Evolutionary conservation across 2,113 vertebrate species (phyloP).

Genomic region (Ophiodon elongatus): DNA sequence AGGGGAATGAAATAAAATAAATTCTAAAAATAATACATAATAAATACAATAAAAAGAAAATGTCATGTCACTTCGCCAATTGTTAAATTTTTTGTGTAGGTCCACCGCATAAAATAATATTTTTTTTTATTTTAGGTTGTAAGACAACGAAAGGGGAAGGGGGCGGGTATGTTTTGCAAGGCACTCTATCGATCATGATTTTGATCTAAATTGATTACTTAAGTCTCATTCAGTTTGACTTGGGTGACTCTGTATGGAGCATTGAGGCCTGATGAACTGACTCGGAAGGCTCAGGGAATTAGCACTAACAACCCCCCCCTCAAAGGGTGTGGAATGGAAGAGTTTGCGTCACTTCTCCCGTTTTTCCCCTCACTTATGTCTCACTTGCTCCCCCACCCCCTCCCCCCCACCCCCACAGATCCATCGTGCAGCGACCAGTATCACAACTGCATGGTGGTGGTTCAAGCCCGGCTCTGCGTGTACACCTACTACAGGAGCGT

Average conservation of each 20-base stretch:
- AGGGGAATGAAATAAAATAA: no score
- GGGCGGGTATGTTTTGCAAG: no score
- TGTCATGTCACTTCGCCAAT: no score
- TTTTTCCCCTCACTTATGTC: not conserved
- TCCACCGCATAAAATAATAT: no score
- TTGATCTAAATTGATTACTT: not conserved
- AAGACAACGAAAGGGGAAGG: no score
- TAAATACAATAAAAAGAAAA: no score
- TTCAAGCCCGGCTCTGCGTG: constrained; percentile 88
- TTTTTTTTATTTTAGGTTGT: no score
- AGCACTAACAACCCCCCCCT: not conserved
- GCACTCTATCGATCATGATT: not conserved
- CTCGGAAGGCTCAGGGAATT: not conserved
- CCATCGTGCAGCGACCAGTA: constrained; percentile 85
- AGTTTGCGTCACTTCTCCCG: not conserved
- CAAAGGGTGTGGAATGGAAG: not conserved
- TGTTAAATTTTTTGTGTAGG: no score
- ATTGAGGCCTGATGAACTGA: not conserved
- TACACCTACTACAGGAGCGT: constrained; percentile 89
- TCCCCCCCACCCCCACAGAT: constrained; percentile 63
- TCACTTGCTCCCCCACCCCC: not conserved
- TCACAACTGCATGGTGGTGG: constrained; percentile 86
- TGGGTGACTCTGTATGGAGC: no score
- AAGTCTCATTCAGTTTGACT: not conserved
- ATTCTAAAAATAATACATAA: no score